Evolutionary conservation across 2,888 invertebrate genomes (phyloP).

Genomic region (Chloroclysta siterata): DNA sequence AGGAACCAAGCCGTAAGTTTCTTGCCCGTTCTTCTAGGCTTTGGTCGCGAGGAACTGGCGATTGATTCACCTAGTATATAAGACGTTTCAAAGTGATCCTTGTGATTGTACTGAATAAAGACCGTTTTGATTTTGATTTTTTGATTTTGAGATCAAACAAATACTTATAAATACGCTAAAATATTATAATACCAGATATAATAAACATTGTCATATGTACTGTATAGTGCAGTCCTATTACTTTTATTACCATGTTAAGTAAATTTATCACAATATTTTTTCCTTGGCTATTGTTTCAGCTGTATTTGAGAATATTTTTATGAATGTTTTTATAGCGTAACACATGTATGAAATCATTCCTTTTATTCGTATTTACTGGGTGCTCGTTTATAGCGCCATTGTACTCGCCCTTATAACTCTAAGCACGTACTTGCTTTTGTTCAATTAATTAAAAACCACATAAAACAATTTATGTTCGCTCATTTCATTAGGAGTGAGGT

Average conservation of each 20-base stretch:
- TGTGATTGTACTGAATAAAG: no score
- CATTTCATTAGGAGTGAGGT: constrained; percentile 35
- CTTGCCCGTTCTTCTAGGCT: no score
- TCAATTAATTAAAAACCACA: constrained; percentile 41
- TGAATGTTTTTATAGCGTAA: constrained; percentile 54
- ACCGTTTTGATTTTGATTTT: no score
- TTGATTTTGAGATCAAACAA: no score
- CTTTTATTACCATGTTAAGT: constrained; percentile 60
- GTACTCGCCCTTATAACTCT: constrained; percentile 37
- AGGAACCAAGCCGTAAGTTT: no score
- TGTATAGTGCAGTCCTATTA: constrained; percentile 53
- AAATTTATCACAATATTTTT: constrained; percentile 64
- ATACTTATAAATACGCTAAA: no score
- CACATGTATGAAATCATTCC: constrained; percentile 55
- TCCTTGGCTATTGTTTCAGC: constrained; percentile 54
- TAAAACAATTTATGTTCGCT: constrained; percentile 39
- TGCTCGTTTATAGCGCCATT: constrained; percentile 47
- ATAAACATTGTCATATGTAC: constrained; percentile 41
- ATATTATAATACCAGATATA: no score
- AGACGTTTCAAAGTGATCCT: no score
- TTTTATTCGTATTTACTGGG: constrained; percentile 49
- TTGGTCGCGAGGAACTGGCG: no score
- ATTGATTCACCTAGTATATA: no score
- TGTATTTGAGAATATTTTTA: constrained; percentile 56
- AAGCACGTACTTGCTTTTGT: constrained; percentile 40